Evolutionary conservation across 2,113 vertebrate genomes (phyloP).

Genomic region (Channa argus): DNA sequence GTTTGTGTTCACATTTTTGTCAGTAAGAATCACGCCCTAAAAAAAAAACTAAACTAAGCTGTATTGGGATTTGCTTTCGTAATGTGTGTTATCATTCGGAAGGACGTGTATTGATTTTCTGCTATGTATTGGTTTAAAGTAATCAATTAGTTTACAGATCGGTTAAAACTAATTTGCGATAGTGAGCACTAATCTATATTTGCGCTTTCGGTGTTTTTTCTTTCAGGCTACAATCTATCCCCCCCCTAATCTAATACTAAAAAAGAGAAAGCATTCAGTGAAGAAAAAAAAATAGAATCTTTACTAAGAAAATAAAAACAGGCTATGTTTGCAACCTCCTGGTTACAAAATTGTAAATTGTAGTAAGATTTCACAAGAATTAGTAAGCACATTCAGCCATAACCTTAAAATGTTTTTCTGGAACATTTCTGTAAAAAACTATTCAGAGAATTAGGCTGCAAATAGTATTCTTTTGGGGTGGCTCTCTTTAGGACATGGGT

Average conservation of each 20-base stretch:
- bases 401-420: slow-evolving; percentile 34
- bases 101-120: slow-evolving; percentile 8
- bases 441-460: slow-evolving; percentile 40
- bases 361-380: slow-evolving; percentile 31
- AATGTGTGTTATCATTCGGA: not conserved
- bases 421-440: slow-evolving; percentile 40
- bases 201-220: not conserved
- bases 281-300: not conserved
- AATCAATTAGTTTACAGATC: not conserved
- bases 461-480: slow-evolving; percentile 2
- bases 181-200: not conserved
- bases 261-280: no score
- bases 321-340: not conserved
- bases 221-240: not conserved
- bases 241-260: no score
- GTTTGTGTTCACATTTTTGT: not conserved
- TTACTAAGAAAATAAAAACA: slow-evolving; percentile 3
- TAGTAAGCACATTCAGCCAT: slow-evolving; percentile 19
- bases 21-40: not conserved
- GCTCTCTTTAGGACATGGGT: slow-evolving; percentile 29
- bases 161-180: not conserved
- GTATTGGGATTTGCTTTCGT: not conserved
- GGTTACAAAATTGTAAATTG: slow-evolving; percentile 2
- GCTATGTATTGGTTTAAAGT: not conserved
- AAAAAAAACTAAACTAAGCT: not conserved